phyloP scores from a whole-genome alignment of 2,113 vertebrate genomes.

The Colaptes auratus region DNA sequence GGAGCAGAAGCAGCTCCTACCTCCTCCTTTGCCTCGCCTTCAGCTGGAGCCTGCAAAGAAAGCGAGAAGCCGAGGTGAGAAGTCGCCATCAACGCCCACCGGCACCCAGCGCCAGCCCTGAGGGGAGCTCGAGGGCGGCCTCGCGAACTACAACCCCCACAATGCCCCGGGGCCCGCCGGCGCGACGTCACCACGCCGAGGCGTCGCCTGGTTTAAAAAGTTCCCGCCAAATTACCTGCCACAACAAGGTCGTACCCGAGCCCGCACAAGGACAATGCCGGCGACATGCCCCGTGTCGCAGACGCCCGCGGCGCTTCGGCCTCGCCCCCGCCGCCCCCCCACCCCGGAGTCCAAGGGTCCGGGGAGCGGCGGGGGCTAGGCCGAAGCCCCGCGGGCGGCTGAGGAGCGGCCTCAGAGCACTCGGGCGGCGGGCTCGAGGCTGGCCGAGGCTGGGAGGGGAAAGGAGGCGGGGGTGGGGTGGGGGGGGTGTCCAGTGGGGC shows the following conservation, averaged over 20 bases:
- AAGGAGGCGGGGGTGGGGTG: not conserved
- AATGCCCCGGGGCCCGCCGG: not conserved
- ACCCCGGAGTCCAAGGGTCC: too few relatives aligned
- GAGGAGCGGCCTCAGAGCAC: not conserved
- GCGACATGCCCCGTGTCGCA: not conserved
- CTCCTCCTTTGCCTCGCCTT: constrained; percentile 87
- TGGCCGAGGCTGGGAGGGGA: not conserved
- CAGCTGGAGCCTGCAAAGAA: constrained; percentile 76
- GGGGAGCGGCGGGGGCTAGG: not conserved
- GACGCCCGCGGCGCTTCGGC: not conserved
- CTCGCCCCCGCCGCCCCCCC: not conserved
- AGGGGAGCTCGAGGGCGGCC: not conserved
- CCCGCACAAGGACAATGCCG: not conserved
- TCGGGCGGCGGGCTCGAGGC: not conserved
- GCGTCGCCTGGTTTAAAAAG: constrained; percentile 37
- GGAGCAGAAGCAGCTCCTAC: constrained; percentile 70
- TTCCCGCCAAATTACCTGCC: constrained; percentile 64
- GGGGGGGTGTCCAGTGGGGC: not conserved
- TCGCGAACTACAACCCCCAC: constrained; percentile 40
- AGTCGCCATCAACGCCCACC: too few relatives aligned
- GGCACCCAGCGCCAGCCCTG: not conserved
- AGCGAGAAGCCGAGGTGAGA: not conserved
- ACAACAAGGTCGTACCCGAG: constrained; percentile 42
- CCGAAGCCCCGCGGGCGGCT: not conserved
- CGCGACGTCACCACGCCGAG: not conserved